phyloP scores from a whole-genome alignment of 2,888 invertebrate genomes.

The Choreutis nemorana region DNA sequence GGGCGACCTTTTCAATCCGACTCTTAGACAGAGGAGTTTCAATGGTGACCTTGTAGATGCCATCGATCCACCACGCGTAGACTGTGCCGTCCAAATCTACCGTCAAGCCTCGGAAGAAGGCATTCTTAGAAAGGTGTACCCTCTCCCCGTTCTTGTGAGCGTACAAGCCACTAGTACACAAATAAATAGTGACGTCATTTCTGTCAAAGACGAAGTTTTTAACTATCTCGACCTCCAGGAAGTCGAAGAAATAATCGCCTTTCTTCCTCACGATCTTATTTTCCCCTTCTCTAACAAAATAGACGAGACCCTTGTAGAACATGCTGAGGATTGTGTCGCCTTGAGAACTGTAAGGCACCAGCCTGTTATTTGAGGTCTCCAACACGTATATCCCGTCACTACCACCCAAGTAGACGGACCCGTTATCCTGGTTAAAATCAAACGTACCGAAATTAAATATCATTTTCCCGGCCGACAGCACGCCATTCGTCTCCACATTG shows the following conservation, averaged over 20 bases:
- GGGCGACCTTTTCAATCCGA: constrained; percentile 26
- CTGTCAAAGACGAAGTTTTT: constrained; percentile 41
- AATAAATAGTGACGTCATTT: constrained; percentile 32
- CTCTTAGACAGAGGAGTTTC: constrained; percentile 26
- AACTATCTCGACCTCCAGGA: constrained; percentile 26
- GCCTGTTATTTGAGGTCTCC: constrained; percentile 21
- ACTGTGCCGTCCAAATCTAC: constrained; percentile 36
- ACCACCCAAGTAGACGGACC: constrained; percentile 40
- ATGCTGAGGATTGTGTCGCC: constrained; percentile 35
- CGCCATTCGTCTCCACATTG: constrained; percentile 17
- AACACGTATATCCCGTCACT: constrained; percentile 38
- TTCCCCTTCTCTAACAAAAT: constrained; percentile 30
- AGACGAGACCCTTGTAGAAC: constrained; percentile 37
- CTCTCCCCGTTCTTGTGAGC: constrained; percentile 24
- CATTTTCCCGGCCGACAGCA: constrained; percentile 21
- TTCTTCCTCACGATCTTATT: constrained; percentile 33
- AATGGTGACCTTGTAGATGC: constrained; percentile 37
- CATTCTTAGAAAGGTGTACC: constrained; percentile 31
- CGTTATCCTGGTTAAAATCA: constrained; percentile 41
- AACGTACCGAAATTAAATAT: constrained; percentile 43
- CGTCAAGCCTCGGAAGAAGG: constrained; percentile 40
- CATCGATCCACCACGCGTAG: constrained; percentile 52
- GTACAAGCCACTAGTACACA: constrained; percentile 33
- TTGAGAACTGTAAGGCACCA: constrained; percentile 34
- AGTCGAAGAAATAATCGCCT: constrained; percentile 29